These are phyloP conservation scores for Amphiura filiformis DNA, from an alignment of 35 echinoderm and acorn worm species.

Conservation along the genomic window DNA sequence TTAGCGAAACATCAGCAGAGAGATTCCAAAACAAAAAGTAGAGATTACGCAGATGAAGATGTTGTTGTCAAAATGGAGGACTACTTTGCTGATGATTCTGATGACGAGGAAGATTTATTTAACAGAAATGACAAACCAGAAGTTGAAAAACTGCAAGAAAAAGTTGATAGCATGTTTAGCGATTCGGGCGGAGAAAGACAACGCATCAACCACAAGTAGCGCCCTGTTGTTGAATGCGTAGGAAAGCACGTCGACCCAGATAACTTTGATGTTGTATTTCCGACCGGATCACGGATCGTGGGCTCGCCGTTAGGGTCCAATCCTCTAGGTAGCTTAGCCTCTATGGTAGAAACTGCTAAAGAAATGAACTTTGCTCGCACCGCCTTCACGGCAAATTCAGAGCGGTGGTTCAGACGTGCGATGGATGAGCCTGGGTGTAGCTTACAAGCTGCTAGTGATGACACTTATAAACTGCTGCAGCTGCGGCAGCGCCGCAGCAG, in stretches of 20 bases:
- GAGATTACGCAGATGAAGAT: background rate
- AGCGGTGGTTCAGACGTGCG: constrained; percentile 12
- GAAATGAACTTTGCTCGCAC: constrained; percentile 58
- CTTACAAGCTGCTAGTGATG: constrained; percentile 14
- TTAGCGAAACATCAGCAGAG: background rate
- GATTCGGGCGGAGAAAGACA: background rate
- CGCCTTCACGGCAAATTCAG: constrained; percentile 32
- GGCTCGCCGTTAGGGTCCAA: constrained; percentile 32
- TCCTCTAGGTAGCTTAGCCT: constrained; percentile 65
- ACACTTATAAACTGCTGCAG: background rate
- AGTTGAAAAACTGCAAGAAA: constrained; percentile 5
- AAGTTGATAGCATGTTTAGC: constrained; percentile 1
- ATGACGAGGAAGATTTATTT: background rate
- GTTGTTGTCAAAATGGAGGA: constrained; percentile 2
- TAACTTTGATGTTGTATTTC: constrained; percentile 63
- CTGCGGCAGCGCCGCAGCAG: background rate
- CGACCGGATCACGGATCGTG: constrained; percentile 41
- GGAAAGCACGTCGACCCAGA: constrained; percentile 65
- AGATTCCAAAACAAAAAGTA: background rate
- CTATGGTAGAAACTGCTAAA: constrained; percentile 71
- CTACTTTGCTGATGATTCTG: background rate
- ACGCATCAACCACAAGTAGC: background rate
- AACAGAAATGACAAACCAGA: background rate
- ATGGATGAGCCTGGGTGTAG: constrained; percentile 27
- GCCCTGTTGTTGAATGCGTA: constrained; percentile 10